Evolutionary conservation across 1,140 invertebrate genomes (phyloP), one percentile per base, ranked within the genome.

Genomic region (Meloidogyne floridensis): DNA sequence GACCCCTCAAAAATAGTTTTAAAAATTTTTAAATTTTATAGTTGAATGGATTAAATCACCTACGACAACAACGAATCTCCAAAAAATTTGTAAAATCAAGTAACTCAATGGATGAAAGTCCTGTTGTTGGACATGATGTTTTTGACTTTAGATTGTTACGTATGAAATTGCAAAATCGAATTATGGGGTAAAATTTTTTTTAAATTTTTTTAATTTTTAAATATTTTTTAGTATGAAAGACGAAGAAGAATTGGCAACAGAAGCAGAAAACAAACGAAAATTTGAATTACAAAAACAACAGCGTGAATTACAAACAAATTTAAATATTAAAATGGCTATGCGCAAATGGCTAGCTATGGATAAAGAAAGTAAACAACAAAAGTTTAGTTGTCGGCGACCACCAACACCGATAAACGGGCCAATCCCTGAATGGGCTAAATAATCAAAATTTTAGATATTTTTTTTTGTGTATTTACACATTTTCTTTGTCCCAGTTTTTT

Each of bases 271-370:
- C 42, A 51, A 65, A 59, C 79, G 71, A 13, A 71, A 74, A 32
- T 82, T 59, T 54, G 81, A 82, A 70, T 18, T 79, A 18, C 77
- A 79, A 47, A 79, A 79, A n/a, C 77, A 79, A 20, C 77, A 79
- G 10, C 59, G 13, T 10, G 65, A 32, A 72, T 70, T 79, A 51
- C 77, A 69, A 32, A 79, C 77, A 69, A 79, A 79, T 70, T 54
- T 74, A 18, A 86, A 86, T 69, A 86, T 86, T 8, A 75, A 85
- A 70, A 56, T 82, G n/a, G 85, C 84, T 54, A 86, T 82, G 85
- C 77, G 82, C 13, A 85, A 85, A 72, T 85, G 84, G 84, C 51
- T 83, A 10, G 51, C 59, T 2, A 76, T 85, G 77, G 84, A 85
- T 70, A 83, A 80, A 72, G 74, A 81, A 54, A 75, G 72, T 5